phyloP scores from a whole-genome alignment of 2,888 invertebrate genomes.

The Girardia tigrina region DNA sequence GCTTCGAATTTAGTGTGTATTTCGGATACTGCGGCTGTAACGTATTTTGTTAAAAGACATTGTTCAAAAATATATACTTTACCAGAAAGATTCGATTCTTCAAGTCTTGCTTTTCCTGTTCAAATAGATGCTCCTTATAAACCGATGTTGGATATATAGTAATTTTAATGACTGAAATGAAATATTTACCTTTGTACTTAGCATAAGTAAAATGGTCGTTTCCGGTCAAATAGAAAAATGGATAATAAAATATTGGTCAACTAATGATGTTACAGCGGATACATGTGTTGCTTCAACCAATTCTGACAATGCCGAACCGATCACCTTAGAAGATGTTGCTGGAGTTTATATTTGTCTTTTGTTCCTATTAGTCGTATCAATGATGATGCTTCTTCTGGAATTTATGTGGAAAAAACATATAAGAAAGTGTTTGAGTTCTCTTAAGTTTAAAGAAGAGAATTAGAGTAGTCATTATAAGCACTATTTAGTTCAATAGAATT shows the following conservation, averaged over 20 bases:
- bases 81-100: neutral
- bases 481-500: too few species aligned
- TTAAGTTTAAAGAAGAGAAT: too few species aligned
- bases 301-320: neutral
- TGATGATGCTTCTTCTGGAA: neutral
- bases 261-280: neutral
- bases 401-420: neutral
- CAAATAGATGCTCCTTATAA: neutral
- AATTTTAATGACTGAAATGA: too few species aligned
- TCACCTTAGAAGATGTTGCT: neutral
- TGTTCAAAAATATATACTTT: neutral
- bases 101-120: neutral
- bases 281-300: neutral
- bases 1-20: neutral
- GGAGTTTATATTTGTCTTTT: neutral
- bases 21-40: neutral
- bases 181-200: too few species aligned
- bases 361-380: neutral
- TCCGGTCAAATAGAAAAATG: neutral
- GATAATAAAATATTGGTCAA: neutral
- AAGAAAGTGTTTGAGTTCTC: too few species aligned
- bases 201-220: neutral
- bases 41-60: neutral
- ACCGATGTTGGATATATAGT: constrained; percentile 13
- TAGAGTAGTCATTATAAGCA: too few species aligned